Evolutionary conservation across 35 echinoderm and acorn worm species (phyloP).

Genomic region (Chiridota heheva): DNA sequence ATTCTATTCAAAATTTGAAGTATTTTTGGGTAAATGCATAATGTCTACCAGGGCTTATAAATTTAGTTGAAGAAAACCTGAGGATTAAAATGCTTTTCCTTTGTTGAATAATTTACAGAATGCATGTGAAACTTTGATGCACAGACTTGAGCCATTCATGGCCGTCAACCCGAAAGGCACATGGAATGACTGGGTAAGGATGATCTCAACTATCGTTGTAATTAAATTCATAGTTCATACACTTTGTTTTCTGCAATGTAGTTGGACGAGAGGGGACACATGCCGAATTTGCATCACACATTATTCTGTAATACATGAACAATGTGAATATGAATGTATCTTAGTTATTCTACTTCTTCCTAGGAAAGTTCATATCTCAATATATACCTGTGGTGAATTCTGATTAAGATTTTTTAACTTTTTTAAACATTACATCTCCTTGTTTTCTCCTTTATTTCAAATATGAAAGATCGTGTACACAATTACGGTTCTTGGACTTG

Average conservation of each 20-base stretch:
- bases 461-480: too few relatives aligned
- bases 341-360: not conserved
- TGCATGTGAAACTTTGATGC: slow-evolving; percentile 71
- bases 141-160: slow-evolving; percentile 71
- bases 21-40: too few relatives aligned
- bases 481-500: too few relatives aligned
- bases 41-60: too few relatives aligned
- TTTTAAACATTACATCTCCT: too few relatives aligned
- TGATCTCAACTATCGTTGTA: not conserved
- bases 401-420: too few relatives aligned
- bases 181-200: slow-evolving; percentile 84
- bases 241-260: not conserved
- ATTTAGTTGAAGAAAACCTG: not conserved
- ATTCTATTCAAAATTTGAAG: too few relatives aligned
- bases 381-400: not conserved
- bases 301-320: not conserved
- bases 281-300: not conserved
- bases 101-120: slow-evolving; percentile 29
- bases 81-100: not conserved
- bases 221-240: not conserved
- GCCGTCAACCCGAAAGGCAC: slow-evolving; percentile 62
- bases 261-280: not conserved
- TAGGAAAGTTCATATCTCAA: not conserved
- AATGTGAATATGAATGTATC: not conserved
- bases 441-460: too few relatives aligned